These are phyloP conservation scores for Sebastes wilsoni DNA, from an alignment of 2,797 vertebrate genomes.

Conservation along the genomic window DNA sequence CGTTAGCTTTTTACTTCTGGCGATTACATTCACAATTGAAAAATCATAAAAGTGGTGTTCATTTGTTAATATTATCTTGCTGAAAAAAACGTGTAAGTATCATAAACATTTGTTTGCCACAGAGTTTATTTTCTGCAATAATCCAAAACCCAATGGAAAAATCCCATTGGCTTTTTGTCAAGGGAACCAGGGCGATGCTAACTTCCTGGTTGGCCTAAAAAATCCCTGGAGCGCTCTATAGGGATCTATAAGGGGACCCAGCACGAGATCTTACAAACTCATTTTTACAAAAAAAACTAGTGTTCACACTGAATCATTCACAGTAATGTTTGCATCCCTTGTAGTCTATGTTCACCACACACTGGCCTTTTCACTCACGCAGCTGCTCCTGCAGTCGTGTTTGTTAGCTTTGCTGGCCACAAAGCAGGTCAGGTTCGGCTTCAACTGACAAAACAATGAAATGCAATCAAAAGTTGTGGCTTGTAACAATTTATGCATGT, in stretches of 20 bases:
- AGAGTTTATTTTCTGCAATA: too few relatives aligned
- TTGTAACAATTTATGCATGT: slow-evolving; percentile 52
- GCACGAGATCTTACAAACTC: not conserved
- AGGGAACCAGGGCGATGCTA: too few relatives aligned
- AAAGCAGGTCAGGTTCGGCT: slow-evolving; percentile 33
- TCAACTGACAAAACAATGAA: slow-evolving; percentile 60
- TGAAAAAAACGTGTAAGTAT: too few relatives aligned
- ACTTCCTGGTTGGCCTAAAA: too few relatives aligned
- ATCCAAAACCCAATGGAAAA: too few relatives aligned
- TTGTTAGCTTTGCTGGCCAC: slow-evolving; percentile 41
- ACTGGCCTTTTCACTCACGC: slow-evolving; percentile 12
- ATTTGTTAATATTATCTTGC: too few relatives aligned
- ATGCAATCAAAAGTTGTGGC: slow-evolving; percentile 51
- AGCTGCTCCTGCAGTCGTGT: slow-evolving; percentile 33
- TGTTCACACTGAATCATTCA: not conserved
- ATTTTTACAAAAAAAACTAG: not conserved
- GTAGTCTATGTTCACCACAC: slow-evolving; percentile 9
- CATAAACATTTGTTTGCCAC: too few relatives aligned
- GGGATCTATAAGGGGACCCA: not conserved
- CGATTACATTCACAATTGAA: too few relatives aligned
- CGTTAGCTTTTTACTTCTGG: too few relatives aligned
- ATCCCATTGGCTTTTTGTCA: too few relatives aligned
- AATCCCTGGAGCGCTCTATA: too few relatives aligned
- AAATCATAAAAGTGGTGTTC: too few relatives aligned
- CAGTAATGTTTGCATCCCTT: not conserved